Evolutionary conservation across 2,888 invertebrate species (phyloP), one percentile per base, ranked within the genome.

Genomic region (Plagodis pulveraria): DNA sequence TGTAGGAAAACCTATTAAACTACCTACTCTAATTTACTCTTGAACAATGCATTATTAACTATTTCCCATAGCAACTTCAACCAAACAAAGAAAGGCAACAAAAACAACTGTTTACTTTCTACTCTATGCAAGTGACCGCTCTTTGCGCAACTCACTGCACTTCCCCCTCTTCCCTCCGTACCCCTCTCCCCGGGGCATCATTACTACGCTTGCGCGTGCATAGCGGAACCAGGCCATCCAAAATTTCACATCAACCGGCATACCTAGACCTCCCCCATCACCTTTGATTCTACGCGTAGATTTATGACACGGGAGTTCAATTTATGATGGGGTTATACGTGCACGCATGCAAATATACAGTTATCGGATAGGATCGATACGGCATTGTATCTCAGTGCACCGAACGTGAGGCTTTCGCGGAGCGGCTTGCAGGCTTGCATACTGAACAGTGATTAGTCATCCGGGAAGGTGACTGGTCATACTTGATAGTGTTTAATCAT

Each of bases 331-430:
- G 58, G 66, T 57, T 81, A 78, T 87, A 86, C 85, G 85, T 91
- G 91, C 91, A 91, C 87, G 90, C 89, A 92, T 91, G 91, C 91
- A 91, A 91, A 91, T 90, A 79, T 90, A 92, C 91, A 88, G 90
- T 91, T 91, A 90, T 49, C 34, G 50, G 52, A 45, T 43, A 38
- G 50, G 52, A 54, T 61, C 60, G 49, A 61, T 61, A 61, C 60
- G 49, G 56, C 52, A 77, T 77, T 70, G 77, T 62, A 65, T 70
- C 69, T 72, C 62, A 67, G 67, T 77, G 77, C 77, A 77, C 62
- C 76, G 67, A 56, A 56, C 53, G 41, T 40, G 53, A 59, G 59
- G 56, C 60, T 61, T 62, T 65, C 55, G 54, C 53, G 56, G 52
- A 46, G 22, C 41, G 6, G n/a, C 32, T 47, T 55, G 56, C 56